phyloP scores from a whole-genome alignment of 2,797 vertebrate species.

The Eospalax fontanierii region DNA sequence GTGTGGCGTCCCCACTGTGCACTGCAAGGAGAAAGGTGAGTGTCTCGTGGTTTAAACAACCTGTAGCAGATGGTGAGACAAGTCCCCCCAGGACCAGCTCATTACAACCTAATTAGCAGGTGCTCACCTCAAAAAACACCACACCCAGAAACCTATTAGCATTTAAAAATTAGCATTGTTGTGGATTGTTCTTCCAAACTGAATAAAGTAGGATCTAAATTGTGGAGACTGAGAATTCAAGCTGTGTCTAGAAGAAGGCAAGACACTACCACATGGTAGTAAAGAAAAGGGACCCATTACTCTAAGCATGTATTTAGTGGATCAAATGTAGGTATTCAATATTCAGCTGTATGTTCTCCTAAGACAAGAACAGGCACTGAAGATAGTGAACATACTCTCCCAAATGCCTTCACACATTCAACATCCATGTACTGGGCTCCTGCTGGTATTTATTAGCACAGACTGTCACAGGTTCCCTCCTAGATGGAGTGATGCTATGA shows the following conservation, averaged over 20 bases:
- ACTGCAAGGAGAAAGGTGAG: conserved; percentile 10
- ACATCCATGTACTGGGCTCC: neutral
- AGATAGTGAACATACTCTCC: neutral
- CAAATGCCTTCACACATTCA: neutral
- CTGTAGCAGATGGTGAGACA: neutral
- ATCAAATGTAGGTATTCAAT: neutral
- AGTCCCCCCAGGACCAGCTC: neutral
- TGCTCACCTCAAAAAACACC: neutral
- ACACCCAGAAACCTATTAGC: neutral
- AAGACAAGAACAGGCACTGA: neutral
- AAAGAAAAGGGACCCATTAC: neutral
- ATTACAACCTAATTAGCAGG: conserved; percentile 35
- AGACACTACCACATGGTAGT: neutral
- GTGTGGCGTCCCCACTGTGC: neutral
- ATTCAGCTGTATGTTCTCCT: neutral
- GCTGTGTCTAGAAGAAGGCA: neutral
- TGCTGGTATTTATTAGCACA: neutral
- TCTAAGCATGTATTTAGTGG: neutral
- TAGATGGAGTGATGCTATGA: neutral
- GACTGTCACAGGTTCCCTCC: neutral
- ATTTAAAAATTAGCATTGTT: neutral
- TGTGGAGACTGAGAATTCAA: neutral
- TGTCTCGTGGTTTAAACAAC: neutral
- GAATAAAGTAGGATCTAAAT: neutral
- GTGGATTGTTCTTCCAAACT: neutral